phyloP scores from a whole-genome alignment of 2,888 invertebrate genomes.

The Lucinisca nassula region DNA sequence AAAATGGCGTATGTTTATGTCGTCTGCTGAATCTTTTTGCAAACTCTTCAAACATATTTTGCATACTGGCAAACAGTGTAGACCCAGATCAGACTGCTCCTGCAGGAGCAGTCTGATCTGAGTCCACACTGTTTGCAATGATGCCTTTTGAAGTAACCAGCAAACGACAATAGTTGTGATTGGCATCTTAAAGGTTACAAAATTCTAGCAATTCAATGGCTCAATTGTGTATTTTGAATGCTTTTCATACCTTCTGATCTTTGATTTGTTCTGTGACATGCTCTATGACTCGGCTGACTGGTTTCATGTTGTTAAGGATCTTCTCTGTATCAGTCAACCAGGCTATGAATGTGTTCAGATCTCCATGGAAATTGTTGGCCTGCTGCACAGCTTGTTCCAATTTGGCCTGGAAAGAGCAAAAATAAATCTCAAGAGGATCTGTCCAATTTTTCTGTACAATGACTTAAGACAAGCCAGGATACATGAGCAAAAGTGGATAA shows the following conservation, averaged over 20 bases:
- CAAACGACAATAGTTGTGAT: too few species aligned
- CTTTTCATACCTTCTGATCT: slow-evolving; percentile 93
- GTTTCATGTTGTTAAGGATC: slow-evolving; percentile 94
- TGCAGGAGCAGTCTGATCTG: too few species aligned
- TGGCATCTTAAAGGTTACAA: too few species aligned
- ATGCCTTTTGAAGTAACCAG: too few species aligned
- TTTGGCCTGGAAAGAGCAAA: slow-evolving; percentile 91
- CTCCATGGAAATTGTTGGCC: slow-evolving; percentile 98
- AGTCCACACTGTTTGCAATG: too few species aligned
- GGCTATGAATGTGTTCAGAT: slow-evolving; percentile 97
- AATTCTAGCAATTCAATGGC: too few species aligned
- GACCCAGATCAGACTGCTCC: too few species aligned
- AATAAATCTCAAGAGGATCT: background rate
- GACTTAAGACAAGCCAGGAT: background rate
- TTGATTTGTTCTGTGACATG: slow-evolving; percentile 98
- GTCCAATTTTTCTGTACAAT: background rate
- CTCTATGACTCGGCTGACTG: slow-evolving; percentile 97
- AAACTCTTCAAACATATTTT: too few species aligned
- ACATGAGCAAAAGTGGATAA: background rate
- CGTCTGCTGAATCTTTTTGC: too few species aligned
- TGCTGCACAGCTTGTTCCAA: slow-evolving; percentile 98
- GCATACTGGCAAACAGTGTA: too few species aligned
- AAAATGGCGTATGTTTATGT: too few species aligned
- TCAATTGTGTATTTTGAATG: too few species aligned
- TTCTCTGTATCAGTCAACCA: slow-evolving; percentile 99